Percentiles rank a stretch among this genome's conserved stretches.
phyloP scores from a whole-genome alignment of 2,113 vertebrate genomes.

The Megaptera novaeangliae region DNA sequence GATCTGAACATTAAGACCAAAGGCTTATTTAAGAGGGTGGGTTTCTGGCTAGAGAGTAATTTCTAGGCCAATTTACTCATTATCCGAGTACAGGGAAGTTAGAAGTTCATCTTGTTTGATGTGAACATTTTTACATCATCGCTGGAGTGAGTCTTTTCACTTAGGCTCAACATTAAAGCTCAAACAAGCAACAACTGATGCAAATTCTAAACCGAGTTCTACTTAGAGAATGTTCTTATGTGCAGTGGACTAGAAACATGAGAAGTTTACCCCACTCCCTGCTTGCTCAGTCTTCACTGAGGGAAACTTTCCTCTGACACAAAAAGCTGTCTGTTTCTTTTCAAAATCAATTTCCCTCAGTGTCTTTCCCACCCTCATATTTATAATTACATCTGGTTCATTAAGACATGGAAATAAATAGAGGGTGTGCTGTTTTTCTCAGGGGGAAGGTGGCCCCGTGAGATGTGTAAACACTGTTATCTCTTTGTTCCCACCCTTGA shows the following conservation, averaged over 20 bases:
- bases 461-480: neutral
- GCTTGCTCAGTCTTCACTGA: neutral
- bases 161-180: neutral
- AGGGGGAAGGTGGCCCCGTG: neutral
- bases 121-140: constrained; percentile 23
- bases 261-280: neutral
- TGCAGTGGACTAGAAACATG: neutral
- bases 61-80: constrained; percentile 5
- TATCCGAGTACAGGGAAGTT: neutral
- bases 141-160: constrained; percentile 26
- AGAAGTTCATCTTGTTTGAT: neutral
- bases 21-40: neutral
- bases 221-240: neutral
- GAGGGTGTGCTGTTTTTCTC: neutral
- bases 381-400: constrained; percentile 56
- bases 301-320: constrained; percentile 20
- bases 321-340: constrained; percentile 38
- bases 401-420: constrained; percentile 28
- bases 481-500: neutral
- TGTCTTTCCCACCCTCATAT: neutral
- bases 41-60: neutral
- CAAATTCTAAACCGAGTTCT: constrained; percentile 25
- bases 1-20: neutral
- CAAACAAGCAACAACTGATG: neutral
- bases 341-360: constrained; percentile 34